phyloP scores from a whole-genome alignment of 2,888 invertebrate genomes.

The Aspidiotus rigidus region DNA sequence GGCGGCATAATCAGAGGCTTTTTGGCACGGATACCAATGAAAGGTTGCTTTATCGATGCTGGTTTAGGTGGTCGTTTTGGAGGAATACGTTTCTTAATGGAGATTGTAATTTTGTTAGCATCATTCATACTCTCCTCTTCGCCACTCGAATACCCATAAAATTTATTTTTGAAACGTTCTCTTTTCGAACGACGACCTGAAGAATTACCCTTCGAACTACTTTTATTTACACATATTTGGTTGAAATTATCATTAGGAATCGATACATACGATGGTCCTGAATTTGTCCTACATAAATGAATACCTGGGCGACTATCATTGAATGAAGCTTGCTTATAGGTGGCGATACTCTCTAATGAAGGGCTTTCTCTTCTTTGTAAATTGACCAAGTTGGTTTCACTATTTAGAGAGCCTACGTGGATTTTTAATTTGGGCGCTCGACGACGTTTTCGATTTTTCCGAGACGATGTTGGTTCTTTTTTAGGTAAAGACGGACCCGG shows the following conservation, averaged over 20 bases:
- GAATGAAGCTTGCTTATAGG: neutral
- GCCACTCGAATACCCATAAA: constrained; percentile 80
- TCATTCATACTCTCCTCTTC: constrained; percentile 49
- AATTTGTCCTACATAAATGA: neutral
- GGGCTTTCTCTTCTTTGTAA: neutral
- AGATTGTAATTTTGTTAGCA: constrained; percentile 1
- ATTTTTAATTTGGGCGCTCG: constrained; percentile 1
- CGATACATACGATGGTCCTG: neutral
- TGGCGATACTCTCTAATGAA: neutral
- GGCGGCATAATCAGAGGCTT: constrained; percentile 6
- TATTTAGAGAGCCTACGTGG: neutral
- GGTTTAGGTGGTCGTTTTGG: constrained; percentile 23
- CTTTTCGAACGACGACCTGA: constrained; percentile 63
- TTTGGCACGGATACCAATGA: constrained; percentile 21
- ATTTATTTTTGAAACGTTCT: constrained; percentile 70
- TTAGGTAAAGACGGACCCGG: neutral
- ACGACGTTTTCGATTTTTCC: neutral
- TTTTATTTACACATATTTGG: constrained; percentile 45
- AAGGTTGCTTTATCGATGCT: neutral
- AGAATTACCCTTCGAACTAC: neutral
- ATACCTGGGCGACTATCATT: neutral
- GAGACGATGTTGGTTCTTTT: neutral
- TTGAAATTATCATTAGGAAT: neutral
- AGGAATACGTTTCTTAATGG: constrained; percentile 12
- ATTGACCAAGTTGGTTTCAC: neutral